Evolutionary conservation across 2,888 invertebrate genomes (phyloP).

Genomic region (Argyra leucocephala): DNA sequence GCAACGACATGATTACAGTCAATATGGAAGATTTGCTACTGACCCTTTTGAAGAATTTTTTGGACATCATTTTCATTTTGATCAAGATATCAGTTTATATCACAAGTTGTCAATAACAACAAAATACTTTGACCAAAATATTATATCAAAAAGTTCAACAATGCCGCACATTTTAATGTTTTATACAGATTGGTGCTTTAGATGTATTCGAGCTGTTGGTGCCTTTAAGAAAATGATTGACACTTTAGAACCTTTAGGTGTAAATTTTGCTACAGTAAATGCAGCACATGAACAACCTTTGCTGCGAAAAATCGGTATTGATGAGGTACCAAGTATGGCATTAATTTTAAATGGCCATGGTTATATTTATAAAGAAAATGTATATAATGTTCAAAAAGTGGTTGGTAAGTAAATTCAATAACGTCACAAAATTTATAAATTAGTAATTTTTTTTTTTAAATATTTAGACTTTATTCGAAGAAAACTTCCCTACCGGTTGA

Average conservation of each 20-base stretch:
- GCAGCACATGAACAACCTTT: conserved; percentile 71
- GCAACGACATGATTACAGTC: conserved; percentile 61
- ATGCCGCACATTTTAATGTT: conserved; percentile 80
- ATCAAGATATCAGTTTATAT: conserved; percentile 76
- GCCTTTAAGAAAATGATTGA: conserved; percentile 77
- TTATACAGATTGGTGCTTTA: conserved; percentile 91
- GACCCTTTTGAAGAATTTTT: conserved; percentile 80
- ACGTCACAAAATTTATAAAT: not conserved
- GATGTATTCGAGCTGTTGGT: conserved; percentile 79
- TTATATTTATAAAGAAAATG: conserved; percentile 73
- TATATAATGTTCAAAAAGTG: conserved; percentile 68
- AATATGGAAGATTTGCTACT: conserved; percentile 51
- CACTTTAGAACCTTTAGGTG: conserved; percentile 65
- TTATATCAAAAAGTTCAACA: conserved; percentile 72
- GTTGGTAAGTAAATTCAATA: conserved; percentile 63
- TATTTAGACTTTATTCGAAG: conserved; percentile 69
- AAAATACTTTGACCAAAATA: conserved; percentile 78
- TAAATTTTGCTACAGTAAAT: conserved; percentile 73
- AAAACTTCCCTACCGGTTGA: conserved; percentile 75
- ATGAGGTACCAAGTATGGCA: conserved; percentile 71
- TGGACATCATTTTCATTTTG: conserved; percentile 70
- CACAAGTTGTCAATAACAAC: conserved; percentile 78
- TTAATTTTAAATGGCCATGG: conserved; percentile 74
- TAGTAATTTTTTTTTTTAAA: conserved; percentile 4
- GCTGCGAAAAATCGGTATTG: conserved; percentile 68